Conservation (phyloP, 2,113 vertebrate species). For the Actenoides lindsayi region DNA sequence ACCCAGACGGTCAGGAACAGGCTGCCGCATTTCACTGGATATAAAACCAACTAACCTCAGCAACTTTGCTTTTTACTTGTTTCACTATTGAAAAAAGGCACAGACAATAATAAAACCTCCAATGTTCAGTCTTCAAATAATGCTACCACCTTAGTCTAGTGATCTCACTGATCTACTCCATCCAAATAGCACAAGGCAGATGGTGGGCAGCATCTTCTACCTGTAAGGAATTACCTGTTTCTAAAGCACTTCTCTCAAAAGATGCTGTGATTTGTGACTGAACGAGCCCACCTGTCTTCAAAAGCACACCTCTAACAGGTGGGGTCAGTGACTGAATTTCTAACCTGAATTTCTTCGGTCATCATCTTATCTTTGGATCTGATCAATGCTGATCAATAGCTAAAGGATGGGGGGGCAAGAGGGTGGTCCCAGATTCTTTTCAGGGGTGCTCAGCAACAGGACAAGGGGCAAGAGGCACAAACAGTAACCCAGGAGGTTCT, state of each 20-base stretch:
- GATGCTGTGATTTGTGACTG: neutral
- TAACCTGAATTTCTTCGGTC: neutral
- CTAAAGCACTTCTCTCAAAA: neutral
- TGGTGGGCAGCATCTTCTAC: neutral
- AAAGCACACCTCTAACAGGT: rapidly evolving
- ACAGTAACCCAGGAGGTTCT: no score
- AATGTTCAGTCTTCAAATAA: neutral
- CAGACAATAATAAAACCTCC: neutral
- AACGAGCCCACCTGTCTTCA: neutral
- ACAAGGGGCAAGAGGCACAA: no score
- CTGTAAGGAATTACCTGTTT: neutral
- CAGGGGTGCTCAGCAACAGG: no score
- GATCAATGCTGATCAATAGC: no score
- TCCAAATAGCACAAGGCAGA: neutral
- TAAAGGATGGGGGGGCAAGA: no score
- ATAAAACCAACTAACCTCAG: neutral
- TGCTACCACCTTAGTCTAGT: rapidly evolving
- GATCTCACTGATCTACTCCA: neutral
- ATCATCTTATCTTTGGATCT: neutral
- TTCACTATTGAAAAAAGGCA: neutral
- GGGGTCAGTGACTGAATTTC: neutral
- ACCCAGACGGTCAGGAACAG: neutral
- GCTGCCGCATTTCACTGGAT: neutral
- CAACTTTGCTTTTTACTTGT: neutral
- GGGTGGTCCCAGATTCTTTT: no score